Base-by-base conservation (phyloP, 2,797 vertebrate species). In the Propithecus deckenii region DNA sequence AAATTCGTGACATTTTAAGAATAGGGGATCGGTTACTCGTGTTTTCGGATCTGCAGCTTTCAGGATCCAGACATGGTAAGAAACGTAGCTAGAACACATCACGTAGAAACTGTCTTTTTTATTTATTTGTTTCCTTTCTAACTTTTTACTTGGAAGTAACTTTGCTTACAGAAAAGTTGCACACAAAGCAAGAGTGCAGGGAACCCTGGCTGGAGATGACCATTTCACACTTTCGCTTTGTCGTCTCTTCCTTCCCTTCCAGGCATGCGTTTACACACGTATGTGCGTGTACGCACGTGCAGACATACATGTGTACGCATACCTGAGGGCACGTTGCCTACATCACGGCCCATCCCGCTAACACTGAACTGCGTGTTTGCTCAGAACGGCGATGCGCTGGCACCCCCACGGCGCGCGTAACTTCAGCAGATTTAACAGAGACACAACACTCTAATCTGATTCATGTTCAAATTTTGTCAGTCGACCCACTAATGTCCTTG, bases 61-160 rank as follows among this genome's bases (percentile, higher is more conserved):
- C 38, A 30, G 59, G 52, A 11, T n/a, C 11, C 55, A 10, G n/a
- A 23, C 32, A 0, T 3, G 63, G 43, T 4, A 2, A 28, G 4
- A 4, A 28, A 18, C 0, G 13, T 1, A 5, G 61, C 61, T 6
- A 13, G 30, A 17, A 69, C 0, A 2, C 1, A 15, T 9, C 12
- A 8, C 0, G 28, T 1, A 28, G 55, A 32, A 32, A 15, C 12
- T 6, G 2, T 23, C 35, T 38, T 15, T 35, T 38, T 10, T 35
- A 5, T 25, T 12, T 8, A 11, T 43, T 79, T 57, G 23, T 15
- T 41, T 30, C 23, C 55, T 30, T n/a, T 55, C 72, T n/a, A 25
- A 76, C n/a, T 96, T 72, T 63, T 35, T 30, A 84, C 52, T 32
- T 55, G 85, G 18, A 89, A 55, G 61, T 32, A 32, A 59, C 59